Conservation (phyloP, 2,888 invertebrate genomes). For the Lamellibrachia columna region DNA sequence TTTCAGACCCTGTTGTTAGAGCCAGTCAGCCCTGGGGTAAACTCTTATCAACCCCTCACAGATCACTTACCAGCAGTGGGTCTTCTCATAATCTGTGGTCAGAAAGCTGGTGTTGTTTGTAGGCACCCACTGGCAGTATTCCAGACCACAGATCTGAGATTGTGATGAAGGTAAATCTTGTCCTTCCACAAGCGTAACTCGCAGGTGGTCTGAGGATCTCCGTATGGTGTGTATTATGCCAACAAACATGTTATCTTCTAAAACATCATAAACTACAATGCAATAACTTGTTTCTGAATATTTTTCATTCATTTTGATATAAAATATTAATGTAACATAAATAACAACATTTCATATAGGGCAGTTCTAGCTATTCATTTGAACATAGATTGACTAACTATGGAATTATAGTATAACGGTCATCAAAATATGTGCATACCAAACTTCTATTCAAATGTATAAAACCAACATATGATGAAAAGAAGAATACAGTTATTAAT, state of each 20-base stretch:
- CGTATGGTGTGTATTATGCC: not conserved
- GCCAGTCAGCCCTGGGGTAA: not conserved
- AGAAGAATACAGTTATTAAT: too few relatives aligned
- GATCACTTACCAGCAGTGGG: not conserved
- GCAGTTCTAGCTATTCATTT: too few relatives aligned
- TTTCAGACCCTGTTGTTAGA: not conserved
- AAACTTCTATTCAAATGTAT: too few relatives aligned
- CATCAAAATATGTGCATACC: too few relatives aligned
- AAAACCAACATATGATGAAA: too few relatives aligned
- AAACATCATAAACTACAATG: too few relatives aligned
- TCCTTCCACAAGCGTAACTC: not conserved
- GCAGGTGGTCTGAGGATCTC: not conserved
- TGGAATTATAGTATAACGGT: too few relatives aligned
- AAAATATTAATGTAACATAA: too few relatives aligned
- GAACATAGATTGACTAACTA: too few relatives aligned
- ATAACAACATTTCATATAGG: too few relatives aligned
- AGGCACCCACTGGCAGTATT: not conserved
- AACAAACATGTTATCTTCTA: not conserved
- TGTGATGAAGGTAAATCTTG: not conserved
- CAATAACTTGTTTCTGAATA: too few relatives aligned
- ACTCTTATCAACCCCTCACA: not conserved
- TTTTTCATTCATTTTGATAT: too few relatives aligned
- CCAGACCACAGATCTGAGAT: not conserved
- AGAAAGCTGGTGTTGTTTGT: not conserved
- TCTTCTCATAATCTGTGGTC: not conserved